These are phyloP conservation scores for Cepphus grylle DNA, from an alignment of 2,113 vertebrate genomes.

Conservation along the genomic window DNA sequence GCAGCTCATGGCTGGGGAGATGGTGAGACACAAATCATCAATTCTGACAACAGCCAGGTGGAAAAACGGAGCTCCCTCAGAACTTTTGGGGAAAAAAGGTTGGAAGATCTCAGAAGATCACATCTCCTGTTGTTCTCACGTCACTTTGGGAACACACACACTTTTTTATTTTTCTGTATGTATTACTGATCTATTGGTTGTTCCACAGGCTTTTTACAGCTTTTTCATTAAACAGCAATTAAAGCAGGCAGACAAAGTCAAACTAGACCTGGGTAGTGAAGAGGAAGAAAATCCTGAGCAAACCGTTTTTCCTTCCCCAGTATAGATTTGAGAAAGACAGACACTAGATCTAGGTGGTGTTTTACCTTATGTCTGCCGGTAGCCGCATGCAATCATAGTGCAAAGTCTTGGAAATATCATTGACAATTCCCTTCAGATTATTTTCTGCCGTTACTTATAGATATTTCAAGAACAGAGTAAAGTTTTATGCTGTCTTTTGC, in stretches of 20 bases:
- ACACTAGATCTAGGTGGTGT: neutral
- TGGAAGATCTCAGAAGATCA: neutral
- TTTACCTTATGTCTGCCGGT: neutral
- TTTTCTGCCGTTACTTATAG: neutral
- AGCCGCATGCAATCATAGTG: neutral
- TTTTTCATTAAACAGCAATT: constrained; percentile 30
- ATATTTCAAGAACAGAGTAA: neutral
- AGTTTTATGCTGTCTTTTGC: neutral
- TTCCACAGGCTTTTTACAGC: neutral
- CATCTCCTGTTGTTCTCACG: neutral
- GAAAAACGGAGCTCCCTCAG: neutral
- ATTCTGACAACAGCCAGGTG: neutral
- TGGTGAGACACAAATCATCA: neutral
- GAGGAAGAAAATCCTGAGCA: neutral
- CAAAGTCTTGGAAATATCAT: neutral
- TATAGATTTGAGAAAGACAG: neutral
- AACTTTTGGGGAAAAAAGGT: neutral
- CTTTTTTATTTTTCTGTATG: neutral
- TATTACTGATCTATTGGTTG: neutral
- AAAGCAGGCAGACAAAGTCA: constrained; percentile 6
- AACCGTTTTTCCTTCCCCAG: neutral
- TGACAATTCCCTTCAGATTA: neutral
- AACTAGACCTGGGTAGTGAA: neutral
- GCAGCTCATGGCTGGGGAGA: neutral
- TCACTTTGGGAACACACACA: fast-evolving